These are phyloP conservation scores for Mycteria americana DNA, from an alignment of 2,797 vertebrate genomes.

Conservation along the genomic window DNA sequence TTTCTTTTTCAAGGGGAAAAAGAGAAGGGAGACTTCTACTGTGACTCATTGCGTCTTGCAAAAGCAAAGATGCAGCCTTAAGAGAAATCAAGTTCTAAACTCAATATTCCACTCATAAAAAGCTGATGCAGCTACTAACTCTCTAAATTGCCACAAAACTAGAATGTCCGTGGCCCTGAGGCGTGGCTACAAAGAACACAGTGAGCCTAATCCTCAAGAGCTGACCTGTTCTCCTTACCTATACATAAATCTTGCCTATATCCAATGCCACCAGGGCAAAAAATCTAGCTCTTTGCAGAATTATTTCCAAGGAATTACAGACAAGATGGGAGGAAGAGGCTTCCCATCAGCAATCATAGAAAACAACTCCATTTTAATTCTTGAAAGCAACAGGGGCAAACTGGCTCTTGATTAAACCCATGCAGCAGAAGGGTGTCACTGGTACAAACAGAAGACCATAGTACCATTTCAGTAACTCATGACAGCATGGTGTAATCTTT, in stretches of 20 bases:
- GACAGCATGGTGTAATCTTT: fast-evolving
- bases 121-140: background rate
- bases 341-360: background rate
- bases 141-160: background rate
- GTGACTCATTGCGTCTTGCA: fast-evolving
- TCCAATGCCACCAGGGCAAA: background rate
- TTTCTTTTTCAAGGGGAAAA: background rate
- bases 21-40: background rate
- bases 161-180: fast-evolving
- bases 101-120: background rate
- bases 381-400: background rate
- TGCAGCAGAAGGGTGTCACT: background rate
- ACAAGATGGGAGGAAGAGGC: background rate
- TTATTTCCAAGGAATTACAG: background rate
- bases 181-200: background rate
- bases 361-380: background rate
- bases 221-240: background rate
- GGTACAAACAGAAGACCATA: background rate
- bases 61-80: background rate
- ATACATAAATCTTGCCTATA: background rate
- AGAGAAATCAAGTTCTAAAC: background rate
- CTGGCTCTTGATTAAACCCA: background rate
- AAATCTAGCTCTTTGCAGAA: background rate
- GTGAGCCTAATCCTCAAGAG: background rate
- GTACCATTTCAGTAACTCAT: background rate